Evolutionary conservation across 2,113 vertebrate species (phyloP), one percentile per base, ranked within the genome.

Genomic region (Heloderma charlesbogerti): DNA sequence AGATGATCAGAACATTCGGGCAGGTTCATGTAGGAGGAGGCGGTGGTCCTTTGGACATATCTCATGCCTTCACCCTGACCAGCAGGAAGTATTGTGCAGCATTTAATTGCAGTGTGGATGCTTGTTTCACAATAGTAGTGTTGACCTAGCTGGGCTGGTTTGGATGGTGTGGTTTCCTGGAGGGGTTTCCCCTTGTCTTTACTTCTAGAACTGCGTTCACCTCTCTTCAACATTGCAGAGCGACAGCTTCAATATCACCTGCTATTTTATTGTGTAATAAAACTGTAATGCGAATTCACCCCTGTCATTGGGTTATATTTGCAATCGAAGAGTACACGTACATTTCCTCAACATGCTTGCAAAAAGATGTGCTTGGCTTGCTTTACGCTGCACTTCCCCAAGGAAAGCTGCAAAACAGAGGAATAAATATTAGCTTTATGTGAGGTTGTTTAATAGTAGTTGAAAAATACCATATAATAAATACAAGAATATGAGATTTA

Each of bases 391-490:
- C 93, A 82, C 94, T 89, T 97, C 96, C 93, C 93, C 80, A 83
- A 93, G 93, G 83, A 72, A 91, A 29, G 81, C 69, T 89, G 87
- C 89, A 83, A 95, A 95, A 94, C 96, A 95, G 95, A 89, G 78
- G 92, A 94, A 85, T 97, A 98, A 97, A 97, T 97, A 97, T 95
- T 96, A 95, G 92, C 90, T 96, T 97, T 96, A 96, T 96, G 95
- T 94, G 94, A 95, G 92, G 92, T 88, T 88, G 96, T 95, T 94
- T 89, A 94, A 92, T 92, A 90, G 71, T 91, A 75, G 95, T 95
- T 96, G 96, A 97, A 96, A 97, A 97, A 95, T 90, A 91, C 77
- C 88, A 92, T 86, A 79, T 96, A 96, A 96, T 97, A 96, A 97
- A 94, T 91, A 95, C 89, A 96, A 93, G 88, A 92, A 93, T 94